phyloP scores from a whole-genome alignment of 2,113 vertebrate genomes.

The Aphyosemion australe region DNA sequence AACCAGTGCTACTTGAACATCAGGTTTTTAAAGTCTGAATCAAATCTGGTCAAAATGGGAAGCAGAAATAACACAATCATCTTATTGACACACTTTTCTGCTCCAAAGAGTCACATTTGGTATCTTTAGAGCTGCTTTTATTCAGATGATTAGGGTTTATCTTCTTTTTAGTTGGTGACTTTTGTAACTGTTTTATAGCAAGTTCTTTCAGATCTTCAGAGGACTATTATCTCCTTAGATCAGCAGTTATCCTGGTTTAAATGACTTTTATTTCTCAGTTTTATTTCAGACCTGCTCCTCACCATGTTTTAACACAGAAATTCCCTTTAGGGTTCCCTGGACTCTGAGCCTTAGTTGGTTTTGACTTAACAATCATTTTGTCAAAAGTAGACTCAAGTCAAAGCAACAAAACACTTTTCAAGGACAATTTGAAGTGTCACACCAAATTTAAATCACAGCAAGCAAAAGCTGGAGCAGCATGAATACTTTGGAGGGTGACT shows the following conservation, averaged over 20 bases:
- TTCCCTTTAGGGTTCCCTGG: not conserved
- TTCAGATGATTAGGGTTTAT: not conserved
- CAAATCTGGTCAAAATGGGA: too few relatives aligned
- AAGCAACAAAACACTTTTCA: not conserved
- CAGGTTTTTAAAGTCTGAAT: too few relatives aligned
- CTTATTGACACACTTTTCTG: not conserved
- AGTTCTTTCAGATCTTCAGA: not conserved
- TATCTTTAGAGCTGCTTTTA: not conserved
- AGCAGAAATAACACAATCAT: too few relatives aligned
- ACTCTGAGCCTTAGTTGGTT: not conserved
- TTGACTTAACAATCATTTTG: not conserved
- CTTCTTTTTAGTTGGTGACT: not conserved
- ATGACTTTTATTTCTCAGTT: too few relatives aligned
- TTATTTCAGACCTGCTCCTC: too few relatives aligned
- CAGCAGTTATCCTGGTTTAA: too few relatives aligned
- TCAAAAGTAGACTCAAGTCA: not conserved
- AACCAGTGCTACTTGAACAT: too few relatives aligned
- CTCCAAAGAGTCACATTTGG: not conserved
- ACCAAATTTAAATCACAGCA: not conserved
- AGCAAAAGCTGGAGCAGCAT: not conserved
- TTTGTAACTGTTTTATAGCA: not conserved
- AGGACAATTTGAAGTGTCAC: not conserved
- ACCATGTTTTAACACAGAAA: not conserved
- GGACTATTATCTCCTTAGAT: not conserved
- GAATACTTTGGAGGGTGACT: not conserved